Evolutionary conservation across 2,113 vertebrate genomes (phyloP), one percentile per base, ranked within the genome.

Genomic region (Epinephelus fuscoguttatus): DNA sequence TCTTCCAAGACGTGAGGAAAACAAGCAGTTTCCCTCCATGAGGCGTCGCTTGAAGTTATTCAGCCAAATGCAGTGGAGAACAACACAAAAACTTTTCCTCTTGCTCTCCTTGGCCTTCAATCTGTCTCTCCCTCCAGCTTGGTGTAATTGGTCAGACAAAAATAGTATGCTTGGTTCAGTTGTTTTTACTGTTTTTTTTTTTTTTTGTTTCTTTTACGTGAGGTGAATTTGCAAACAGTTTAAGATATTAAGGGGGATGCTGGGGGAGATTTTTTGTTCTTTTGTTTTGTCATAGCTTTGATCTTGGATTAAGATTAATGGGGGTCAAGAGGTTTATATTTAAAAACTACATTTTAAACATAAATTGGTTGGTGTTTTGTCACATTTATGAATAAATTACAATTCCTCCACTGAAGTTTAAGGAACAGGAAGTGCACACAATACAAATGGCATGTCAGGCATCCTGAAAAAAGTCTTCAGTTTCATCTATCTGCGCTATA

Each of bases 1-100:
- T 68, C 79, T 91, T 88, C 82, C 86, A 86, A 90, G 85, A 84
- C 9, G 0, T 70, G 82, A 57, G 78, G 55, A 83, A 90, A 89
- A 93, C 80, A 84, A 84, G 76, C 75, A 19, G 72, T 53, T 67
- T 64, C 47, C 45, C 71, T 76, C 66, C 71, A 70, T 53, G 42
- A 62, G 61, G 73, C 14, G 3, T 62, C 18, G 25, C 68, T 74
- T 75, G 64, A 40, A 57, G 53, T 79, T 62, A 74, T 73, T 84
- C 8, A 55, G 8, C 59, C 57, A 45, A 80, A 70, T 49, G 52
- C 57, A 57, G 30, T n/a, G 3, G 19, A 57, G 72, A 84, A 63
- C 50, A 61, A 47, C 37, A 45, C 59, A 42, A 2, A 76, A 64
- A 81, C 68, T 21, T 80, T 78, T 62, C 42, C n/a, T 80, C 50